Base-by-base conservation (phyloP, 64 coral and sea anemone genomes). In the Dendrophyllia cribrosa region DNA sequence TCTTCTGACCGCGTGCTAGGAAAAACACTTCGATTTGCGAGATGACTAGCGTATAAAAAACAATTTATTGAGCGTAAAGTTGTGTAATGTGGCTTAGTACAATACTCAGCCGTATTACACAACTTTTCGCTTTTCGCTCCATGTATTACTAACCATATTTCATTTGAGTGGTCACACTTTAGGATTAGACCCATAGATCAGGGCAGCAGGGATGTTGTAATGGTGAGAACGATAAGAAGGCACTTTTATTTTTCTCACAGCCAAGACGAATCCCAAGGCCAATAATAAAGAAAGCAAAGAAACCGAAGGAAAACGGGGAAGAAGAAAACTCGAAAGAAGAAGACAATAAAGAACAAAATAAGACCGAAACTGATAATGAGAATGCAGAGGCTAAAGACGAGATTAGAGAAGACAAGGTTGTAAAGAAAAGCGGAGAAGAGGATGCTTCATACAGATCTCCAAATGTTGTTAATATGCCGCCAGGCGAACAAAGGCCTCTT, bases 211-310 rank as follows among this genome's bases (percentile, higher is more conserved):
- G 34, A 34, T 34, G 34, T 0, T 34, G 34, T 2, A 34, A 34
- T 34, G 34, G 2, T 34, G 34, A 34, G 2, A 34, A 34, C 34
- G 3, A 56, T 56, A 56, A 1, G 7, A 56, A 7, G 6, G 34
- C 17, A 19, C 22, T 14, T 34, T 26, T 34, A 34, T 12, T 26
- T 71, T 16, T 78, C 17, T 45, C 81, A 43, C 1, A 94, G 92
- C 76, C 86, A 14, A 75, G 87, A 19, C 92, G 92, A 5, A 51
- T 62, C 43, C 92, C 92, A 50, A 89, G 66, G 25, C 46, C 66
- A 21, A 66, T 94, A 14, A 15, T 59, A 81, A 94, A 94, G 92
- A 94, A 94, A 75, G 64, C 86, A 12, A 66, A 79, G 13, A 94
- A 94, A 83, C 66, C 66, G 1, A 94, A 89, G 17, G 80, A 66